Base-by-base conservation (phyloP, 1,140 invertebrate species). In the Neuroterus valhalla region DNA sequence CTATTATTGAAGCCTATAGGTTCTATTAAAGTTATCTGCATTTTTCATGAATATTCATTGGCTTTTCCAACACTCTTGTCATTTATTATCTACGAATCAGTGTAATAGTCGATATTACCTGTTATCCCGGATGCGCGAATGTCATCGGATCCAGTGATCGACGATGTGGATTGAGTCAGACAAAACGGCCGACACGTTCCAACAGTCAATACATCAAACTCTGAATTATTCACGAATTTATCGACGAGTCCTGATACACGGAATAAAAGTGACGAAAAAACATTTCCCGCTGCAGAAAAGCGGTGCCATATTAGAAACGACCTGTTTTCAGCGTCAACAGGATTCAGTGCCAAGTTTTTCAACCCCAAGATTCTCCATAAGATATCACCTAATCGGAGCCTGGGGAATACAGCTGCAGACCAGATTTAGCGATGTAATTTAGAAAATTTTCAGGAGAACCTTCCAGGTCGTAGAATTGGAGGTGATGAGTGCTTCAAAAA, bases 31-130 rank as follows among this genome's bases (percentile, higher is more conserved):
- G 46, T n/a, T 19, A 19, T n/a, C 12, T 48, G 8, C 46, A 75
- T 78, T 79, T 82, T 78, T 78, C 73, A 83, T 84, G 81, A 78
- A 84, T 84, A 84, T 81, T 82, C 81, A 82, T 82, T 76, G 44
- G 23, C 14, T 15, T 55, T 15, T 23, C 21, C 26, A 2, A 19
- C 6, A 19, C 1, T 48, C 11, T 55, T 3, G 12, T 55, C 21
- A 55, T 21, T 23, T 12, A 55, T 55, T 55, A 23, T 55, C 12
- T 23, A 55, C 12, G 14, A 26, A 55, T 15, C 52, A 11, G 21
- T 26, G 23, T 55, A 12, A 55, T 55, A 26, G 21, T 55, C 21
- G 12, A 55, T 55, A 55, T 55, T 55, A 26, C 52, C 52, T 21
- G 23, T 55, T 55, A 26, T 55, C 52, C 52, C 52, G 52, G 52